Percentiles rank a stretch among this genome's conserved stretches.
These are phyloP conservation scores for Knipowitschia caucasica DNA, from an alignment of 2,797 vertebrate genomes.

Conservation along the genomic window DNA sequence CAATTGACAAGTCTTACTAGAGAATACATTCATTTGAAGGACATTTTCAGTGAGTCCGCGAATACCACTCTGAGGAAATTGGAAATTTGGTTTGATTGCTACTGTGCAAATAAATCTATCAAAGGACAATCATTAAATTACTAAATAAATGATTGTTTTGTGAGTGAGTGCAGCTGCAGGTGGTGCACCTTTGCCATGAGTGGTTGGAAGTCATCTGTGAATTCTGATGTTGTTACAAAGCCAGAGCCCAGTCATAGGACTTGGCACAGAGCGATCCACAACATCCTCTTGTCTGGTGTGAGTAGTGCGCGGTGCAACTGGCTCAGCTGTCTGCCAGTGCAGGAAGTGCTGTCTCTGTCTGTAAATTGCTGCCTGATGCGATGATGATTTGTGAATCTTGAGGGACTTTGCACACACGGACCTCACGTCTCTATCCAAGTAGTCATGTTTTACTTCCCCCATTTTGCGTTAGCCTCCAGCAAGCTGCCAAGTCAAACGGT, in stretches of 20 bases:
- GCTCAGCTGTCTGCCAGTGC: slow-evolving; percentile 41
- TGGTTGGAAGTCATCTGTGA: slow-evolving; percentile 34
- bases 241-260: slow-evolving; percentile 49
- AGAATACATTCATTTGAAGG: not conserved
- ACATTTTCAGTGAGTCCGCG: not conserved
- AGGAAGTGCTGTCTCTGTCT: slow-evolving; percentile 47
- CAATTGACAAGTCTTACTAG: not conserved
- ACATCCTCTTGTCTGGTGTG: slow-evolving; percentile 51
- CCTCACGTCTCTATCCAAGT: slow-evolving; percentile 34
- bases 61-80: slow-evolving; percentile 43
- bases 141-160: slow-evolving; percentile 9
- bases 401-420: slow-evolving; percentile 35
- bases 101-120: slow-evolving; percentile 29
- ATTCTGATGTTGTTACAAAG: slow-evolving; percentile 36
- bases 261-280: slow-evolving; percentile 43
- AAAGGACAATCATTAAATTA: slow-evolving; percentile 1
- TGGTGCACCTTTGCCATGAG: slow-evolving; percentile 14
- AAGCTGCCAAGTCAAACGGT: slow-evolving; percentile 22
- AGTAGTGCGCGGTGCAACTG: slow-evolving; percentile 55
- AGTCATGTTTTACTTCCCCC: slow-evolving; percentile 21
- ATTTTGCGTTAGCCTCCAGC: slow-evolving; percentile 38
- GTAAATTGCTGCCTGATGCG: slow-evolving; percentile 68
- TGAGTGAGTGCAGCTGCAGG: slow-evolving; percentile 28
- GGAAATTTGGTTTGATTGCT: slow-evolving; percentile 55
- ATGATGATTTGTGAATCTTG: slow-evolving; percentile 52